Percentiles rank a stretch among this genome's conserved stretches.
phyloP scores from a whole-genome alignment of 2,113 vertebrate species.

The Varanus komodoensis region DNA sequence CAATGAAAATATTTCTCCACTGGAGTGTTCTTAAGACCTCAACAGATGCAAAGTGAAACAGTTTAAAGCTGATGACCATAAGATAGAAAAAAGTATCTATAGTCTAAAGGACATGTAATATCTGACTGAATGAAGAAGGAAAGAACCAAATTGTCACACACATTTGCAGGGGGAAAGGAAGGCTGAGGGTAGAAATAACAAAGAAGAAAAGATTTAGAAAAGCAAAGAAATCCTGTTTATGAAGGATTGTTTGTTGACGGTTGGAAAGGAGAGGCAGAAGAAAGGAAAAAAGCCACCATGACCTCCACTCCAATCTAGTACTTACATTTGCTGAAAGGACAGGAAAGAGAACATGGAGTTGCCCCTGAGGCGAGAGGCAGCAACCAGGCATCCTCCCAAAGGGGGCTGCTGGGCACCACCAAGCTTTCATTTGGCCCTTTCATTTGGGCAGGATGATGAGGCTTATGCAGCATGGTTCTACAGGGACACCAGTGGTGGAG shows the following conservation, averaged over 20 bases:
- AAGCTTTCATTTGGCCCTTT: slow-evolving; percentile 25
- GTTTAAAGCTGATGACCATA: background rate
- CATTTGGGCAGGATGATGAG: background rate
- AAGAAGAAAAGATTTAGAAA: slow-evolving; percentile 1
- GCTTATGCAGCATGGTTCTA: slow-evolving; percentile 22
- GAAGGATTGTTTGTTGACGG: background rate
- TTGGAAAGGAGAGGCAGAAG: slow-evolving; percentile 33
- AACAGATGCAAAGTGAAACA: slow-evolving; percentile 40
- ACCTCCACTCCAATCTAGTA: slow-evolving; percentile 38
- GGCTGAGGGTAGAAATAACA: slow-evolving; percentile 1
- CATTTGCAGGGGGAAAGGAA: background rate
- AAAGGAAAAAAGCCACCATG: slow-evolving; percentile 30
- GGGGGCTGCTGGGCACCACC: background rate
- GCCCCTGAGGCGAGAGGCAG: slow-evolving; percentile 15
- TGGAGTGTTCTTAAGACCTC: background rate
- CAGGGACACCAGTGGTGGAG: background rate
- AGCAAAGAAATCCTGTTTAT: slow-evolving; percentile 20
- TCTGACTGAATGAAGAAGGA: slow-evolving; percentile 11
- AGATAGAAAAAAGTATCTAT: slow-evolving; percentile 21
- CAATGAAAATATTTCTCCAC: slow-evolving; percentile 3
- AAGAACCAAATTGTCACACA: background rate
- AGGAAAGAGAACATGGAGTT: slow-evolving; percentile 47
- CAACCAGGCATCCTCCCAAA: background rate
- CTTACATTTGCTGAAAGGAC: slow-evolving; percentile 70
- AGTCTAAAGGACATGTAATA: background rate